These are phyloP conservation scores for Erythrolamprus reginae DNA, from an alignment of 2,113 vertebrate species.

Conservation along the genomic window DNA sequence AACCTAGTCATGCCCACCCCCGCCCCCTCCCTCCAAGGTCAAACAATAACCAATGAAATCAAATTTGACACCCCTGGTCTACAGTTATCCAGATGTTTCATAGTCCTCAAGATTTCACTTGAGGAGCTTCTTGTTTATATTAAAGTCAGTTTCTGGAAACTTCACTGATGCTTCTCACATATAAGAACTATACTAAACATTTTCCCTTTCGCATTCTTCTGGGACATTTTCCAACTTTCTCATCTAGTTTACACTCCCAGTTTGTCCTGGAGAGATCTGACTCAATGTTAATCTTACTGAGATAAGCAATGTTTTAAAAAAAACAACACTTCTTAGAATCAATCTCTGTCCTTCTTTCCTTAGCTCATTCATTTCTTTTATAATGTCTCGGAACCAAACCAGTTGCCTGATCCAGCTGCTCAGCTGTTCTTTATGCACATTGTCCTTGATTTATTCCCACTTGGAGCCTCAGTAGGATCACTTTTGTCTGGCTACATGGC, in stretches of 20 bases:
- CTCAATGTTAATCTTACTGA: not conserved
- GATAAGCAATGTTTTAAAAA: not conserved
- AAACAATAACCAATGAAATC: too few species aligned
- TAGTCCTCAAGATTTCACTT: not conserved
- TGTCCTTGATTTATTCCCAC: constrained; percentile 81
- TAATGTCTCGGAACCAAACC: not conserved
- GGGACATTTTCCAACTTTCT: not conserved
- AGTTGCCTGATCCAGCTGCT: not conserved
- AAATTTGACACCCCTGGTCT: too few species aligned
- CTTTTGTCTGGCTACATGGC: constrained; percentile 78
- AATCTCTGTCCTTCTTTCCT: not conserved
- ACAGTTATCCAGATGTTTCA: not conserved
- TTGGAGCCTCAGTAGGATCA: constrained; percentile 81
- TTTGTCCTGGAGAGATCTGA: not conserved
- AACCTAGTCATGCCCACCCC: too few species aligned
- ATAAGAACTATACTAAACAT: not conserved
- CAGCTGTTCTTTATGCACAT: constrained; percentile 26
- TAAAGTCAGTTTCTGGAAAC: not conserved
- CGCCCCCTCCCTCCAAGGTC: too few species aligned
- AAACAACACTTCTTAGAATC: not conserved
- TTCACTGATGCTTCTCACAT: not conserved
- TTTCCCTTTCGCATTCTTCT: not conserved
- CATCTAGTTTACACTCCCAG: not conserved
- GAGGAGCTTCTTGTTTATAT: not conserved
- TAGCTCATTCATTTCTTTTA: not conserved